Evolutionary conservation across 1,140 invertebrate genomes (phyloP).

Genomic region (Riptortus pedestris): DNA sequence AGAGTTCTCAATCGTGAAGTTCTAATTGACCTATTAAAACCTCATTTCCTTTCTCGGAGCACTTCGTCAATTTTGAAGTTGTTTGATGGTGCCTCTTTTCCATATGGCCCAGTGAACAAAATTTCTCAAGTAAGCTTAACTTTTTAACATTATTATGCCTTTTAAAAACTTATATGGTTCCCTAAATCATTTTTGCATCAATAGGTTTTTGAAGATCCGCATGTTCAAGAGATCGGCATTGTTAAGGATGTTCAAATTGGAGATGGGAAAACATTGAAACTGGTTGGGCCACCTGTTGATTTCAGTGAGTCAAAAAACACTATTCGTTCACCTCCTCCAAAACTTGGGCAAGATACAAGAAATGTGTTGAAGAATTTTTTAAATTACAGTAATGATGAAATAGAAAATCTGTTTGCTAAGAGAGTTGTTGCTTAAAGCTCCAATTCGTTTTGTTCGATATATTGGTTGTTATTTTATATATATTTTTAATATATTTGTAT

Average conservation of each 20-base stretch:
- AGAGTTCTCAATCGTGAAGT: conserved; percentile 66
- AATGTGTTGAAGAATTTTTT: conserved; percentile 61
- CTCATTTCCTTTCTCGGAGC: conserved; percentile 52
- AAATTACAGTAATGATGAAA: conserved; percentile 50
- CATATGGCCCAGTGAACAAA: conserved; percentile 81
- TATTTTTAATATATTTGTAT: no score
- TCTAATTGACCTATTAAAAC: conserved; percentile 51
- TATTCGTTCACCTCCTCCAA: conserved; percentile 64
- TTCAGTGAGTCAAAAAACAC: conserved; percentile 62
- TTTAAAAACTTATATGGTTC: no score
- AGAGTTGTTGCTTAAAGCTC: no score
- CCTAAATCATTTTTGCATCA: background rate
- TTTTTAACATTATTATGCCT: no score
- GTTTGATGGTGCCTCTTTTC: conserved; percentile 66
- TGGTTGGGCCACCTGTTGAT: conserved; percentile 76
- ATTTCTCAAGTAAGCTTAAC: conserved; percentile 51
- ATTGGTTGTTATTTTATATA: no score
- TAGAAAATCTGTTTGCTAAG: no score
- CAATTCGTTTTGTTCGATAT: no score
- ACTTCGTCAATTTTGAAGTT: conserved; percentile 64
- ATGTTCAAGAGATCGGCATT: conserved; percentile 62
- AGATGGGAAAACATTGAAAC: conserved; percentile 55
- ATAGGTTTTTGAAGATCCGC: conserved; percentile 73
- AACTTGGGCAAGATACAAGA: conserved; percentile 76
- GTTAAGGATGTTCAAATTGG: conserved; percentile 68